Conservation (phyloP, 1,140 invertebrate genomes). For the Microplitis mediator region DNA sequence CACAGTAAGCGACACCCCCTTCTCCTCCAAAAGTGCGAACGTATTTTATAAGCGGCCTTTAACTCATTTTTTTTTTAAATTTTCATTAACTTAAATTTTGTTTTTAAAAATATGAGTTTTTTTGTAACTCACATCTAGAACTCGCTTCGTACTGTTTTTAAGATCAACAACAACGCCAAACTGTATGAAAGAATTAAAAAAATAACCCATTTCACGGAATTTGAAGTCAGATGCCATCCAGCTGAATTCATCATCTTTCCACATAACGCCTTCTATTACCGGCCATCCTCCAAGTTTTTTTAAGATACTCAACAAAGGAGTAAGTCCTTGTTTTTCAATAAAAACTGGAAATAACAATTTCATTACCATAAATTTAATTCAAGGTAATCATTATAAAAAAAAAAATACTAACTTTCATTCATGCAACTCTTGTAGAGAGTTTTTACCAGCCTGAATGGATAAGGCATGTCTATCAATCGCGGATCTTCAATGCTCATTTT, state of each 20-base stretch:
- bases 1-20: too few relatives aligned
- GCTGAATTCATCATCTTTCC: slow-evolving; percentile 75
- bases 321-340: slow-evolving; percentile 76
- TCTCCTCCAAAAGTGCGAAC: too few relatives aligned
- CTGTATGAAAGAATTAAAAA: slow-evolving; percentile 90
- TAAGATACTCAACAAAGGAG: slow-evolving; percentile 74
- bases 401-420: slow-evolving; percentile 75
- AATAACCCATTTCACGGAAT: slow-evolving; percentile 80
- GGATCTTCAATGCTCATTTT: slow-evolving; percentile 76
- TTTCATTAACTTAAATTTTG: too few relatives aligned
- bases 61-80: too few relatives aligned
- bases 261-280: slow-evolving; percentile 76
- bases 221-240: slow-evolving; percentile 85
- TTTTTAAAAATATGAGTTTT: background rate
- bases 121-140: slow-evolving; percentile 80
- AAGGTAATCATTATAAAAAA: too few relatives aligned
- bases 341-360: slow-evolving; percentile 61
- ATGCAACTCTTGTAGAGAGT: slow-evolving; percentile 82
- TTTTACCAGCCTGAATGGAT: slow-evolving; percentile 77
- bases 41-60: too few relatives aligned
- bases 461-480: slow-evolving; percentile 68
- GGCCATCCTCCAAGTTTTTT: slow-evolving; percentile 89
- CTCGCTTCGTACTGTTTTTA: slow-evolving; percentile 84
- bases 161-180: slow-evolving; percentile 88
- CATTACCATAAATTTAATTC: background rate